Conservation (phyloP, 2,797 vertebrate genomes). For the Rhinoraja longicauda region DNA sequence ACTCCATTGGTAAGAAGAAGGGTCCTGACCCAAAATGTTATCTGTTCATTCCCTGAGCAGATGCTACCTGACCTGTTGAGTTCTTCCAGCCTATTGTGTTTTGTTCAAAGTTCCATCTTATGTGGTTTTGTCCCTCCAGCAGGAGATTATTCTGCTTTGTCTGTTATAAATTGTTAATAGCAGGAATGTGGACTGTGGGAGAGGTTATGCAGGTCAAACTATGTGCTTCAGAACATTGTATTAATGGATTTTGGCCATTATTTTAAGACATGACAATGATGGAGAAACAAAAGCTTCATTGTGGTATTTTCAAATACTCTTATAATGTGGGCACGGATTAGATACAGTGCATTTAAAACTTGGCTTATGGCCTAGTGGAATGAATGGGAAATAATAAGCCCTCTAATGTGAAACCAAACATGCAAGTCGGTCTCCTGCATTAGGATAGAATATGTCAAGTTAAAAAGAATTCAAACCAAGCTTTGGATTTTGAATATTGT, state of each 20-base stretch:
- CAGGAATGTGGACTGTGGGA: too few relatives aligned
- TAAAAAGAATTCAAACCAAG: neutral
- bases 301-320: too few relatives aligned
- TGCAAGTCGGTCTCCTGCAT: neutral
- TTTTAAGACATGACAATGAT: neutral
- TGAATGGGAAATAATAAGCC: neutral
- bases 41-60: too few relatives aligned
- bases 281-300: neutral
- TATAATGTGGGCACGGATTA: neutral
- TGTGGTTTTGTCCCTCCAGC: too few relatives aligned
- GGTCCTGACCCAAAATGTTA: too few relatives aligned
- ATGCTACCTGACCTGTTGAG: too few relatives aligned
- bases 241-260: neutral
- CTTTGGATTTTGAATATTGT: neutral
- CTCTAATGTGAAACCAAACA: neutral
- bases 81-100: too few relatives aligned
- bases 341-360: neutral
- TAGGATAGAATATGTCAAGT: neutral
- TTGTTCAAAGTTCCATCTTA: too few relatives aligned
- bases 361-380: neutral
- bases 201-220: too few relatives aligned
- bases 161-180: too few relatives aligned
- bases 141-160: too few relatives aligned
- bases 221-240: neutral
- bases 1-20: too few relatives aligned